Percentiles rank a stretch among this genome's conserved stretches.
Conservation (phyloP, 2,113 vertebrate genomes). For the Murina feae region DNA sequence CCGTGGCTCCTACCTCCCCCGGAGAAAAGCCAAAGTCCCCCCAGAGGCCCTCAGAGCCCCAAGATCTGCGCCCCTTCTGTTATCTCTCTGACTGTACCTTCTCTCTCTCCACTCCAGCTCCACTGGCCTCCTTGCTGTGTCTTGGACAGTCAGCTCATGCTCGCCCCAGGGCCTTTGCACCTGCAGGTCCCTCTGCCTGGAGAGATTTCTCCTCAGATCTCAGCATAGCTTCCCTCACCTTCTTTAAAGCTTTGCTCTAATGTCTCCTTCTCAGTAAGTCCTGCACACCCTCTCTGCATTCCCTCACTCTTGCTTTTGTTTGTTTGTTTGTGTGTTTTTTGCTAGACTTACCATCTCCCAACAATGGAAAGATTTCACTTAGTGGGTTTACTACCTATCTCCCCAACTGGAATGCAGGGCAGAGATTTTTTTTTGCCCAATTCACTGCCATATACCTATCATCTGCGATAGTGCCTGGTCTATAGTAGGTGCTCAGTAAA, state of each 20-base stretch:
- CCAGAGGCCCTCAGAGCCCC: neutral
- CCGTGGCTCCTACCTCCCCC: neutral
- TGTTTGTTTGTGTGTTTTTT: no score
- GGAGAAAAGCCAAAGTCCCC: neutral
- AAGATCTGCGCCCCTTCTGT: accelerated
- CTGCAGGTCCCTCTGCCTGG: neutral
- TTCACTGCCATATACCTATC: neutral
- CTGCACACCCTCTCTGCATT: neutral
- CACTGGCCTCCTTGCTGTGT: neutral
- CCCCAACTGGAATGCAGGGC: neutral
- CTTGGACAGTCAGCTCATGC: neutral
- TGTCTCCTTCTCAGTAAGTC: neutral
- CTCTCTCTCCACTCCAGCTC: neutral
- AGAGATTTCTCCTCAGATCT: neutral
- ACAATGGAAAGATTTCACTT: neutral
- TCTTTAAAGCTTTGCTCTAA: neutral
- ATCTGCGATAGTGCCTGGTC: neutral
- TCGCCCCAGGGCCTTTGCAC: neutral
- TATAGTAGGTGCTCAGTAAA: neutral
- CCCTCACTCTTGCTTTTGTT: neutral
- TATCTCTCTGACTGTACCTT: neutral
- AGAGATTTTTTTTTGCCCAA: neutral
- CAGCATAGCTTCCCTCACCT: neutral
- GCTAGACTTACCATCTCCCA: neutral
- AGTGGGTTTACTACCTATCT: neutral